Evolutionary conservation across 92 coral and sea anemone species (phyloP).

Genomic region (Nematostella vectensis): DNA sequence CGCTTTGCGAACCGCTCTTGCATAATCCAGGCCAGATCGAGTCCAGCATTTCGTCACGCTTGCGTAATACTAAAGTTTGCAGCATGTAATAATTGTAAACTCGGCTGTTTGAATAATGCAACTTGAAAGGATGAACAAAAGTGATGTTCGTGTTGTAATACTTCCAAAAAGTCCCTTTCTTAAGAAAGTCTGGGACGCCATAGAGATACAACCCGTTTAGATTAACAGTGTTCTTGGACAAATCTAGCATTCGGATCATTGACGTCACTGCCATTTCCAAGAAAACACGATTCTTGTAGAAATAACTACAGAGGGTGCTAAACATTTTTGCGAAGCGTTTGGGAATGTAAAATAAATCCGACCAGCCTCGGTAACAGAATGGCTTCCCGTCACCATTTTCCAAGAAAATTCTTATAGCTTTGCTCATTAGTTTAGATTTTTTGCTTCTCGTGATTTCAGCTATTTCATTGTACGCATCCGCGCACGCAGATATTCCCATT

Average conservation of each 20-base stretch:
- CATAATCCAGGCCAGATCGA: no score
- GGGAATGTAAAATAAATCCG: conserved; percentile 32
- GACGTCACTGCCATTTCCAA: conserved; percentile 32
- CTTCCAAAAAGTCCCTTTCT: conserved; percentile 24
- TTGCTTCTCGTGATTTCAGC: neutral
- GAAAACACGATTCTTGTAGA: conserved; percentile 25
- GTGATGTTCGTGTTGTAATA: conserved; percentile 12
- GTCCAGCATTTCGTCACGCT: no score
- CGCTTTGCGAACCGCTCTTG: no score
- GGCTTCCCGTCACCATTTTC: conserved; percentile 17
- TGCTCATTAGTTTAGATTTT: neutral
- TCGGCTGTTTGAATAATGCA: neutral
- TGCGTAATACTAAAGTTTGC: no score
- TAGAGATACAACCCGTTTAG: neutral
- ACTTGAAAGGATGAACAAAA: conserved; percentile 26
- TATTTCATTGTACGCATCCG: neutral
- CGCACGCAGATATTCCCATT: neutral
- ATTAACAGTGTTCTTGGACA: neutral
- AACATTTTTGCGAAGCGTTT: conserved; percentile 8
- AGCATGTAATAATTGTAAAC: neutral
- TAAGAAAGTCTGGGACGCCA: conserved; percentile 12
- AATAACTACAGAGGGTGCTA: conserved; percentile 7
- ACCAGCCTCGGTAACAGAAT: conserved; percentile 17
- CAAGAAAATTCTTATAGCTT: conserved; percentile 5
- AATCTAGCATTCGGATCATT: conserved; percentile 19